Evolutionary conservation across 2,888 invertebrate species (phyloP).

Genomic region (Nomada fucata): DNA sequence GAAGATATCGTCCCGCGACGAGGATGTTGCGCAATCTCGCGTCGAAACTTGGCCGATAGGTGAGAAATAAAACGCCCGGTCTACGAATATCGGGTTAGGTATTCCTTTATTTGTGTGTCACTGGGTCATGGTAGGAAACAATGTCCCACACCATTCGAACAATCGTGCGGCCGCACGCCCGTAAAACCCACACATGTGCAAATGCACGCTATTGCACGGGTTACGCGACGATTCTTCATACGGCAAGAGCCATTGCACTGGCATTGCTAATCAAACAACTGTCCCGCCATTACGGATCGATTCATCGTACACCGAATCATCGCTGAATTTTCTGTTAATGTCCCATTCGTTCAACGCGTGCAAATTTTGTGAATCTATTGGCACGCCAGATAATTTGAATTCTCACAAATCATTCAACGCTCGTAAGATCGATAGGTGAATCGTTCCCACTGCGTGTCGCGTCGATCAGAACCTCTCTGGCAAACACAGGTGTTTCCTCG

Average conservation of each 20-base stretch:
- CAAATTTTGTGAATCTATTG: background rate
- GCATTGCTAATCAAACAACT: slow-evolving; percentile 14
- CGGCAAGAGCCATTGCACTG: slow-evolving; percentile 30
- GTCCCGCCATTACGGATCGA: slow-evolving; percentile 2
- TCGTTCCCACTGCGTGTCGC: slow-evolving; percentile 29
- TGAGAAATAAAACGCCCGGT: background rate
- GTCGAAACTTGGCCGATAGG: background rate
- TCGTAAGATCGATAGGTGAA: slow-evolving; percentile 47
- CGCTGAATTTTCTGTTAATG: background rate
- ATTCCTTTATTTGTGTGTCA: slow-evolving; percentile 75
- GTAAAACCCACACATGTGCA: slow-evolving; percentile 57
- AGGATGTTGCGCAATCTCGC: background rate
- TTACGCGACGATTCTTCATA: slow-evolving; percentile 26
- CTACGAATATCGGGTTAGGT: slow-evolving; percentile 45
- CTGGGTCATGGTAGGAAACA: slow-evolving; percentile 78
- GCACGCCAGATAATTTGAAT: slow-evolving; percentile 10
- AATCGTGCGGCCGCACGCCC: slow-evolving; percentile 53
- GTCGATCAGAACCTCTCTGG: background rate
- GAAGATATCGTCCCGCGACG: background rate
- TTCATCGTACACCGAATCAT: background rate
- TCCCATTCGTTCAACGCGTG: background rate
- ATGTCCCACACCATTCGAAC: slow-evolving; percentile 73
- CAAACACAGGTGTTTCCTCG: slow-evolving; percentile 1
- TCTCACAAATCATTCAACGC: slow-evolving; percentile 28
- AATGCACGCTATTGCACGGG: slow-evolving; percentile 40